phyloP scores from a whole-genome alignment of 2,888 invertebrate species.

The Girardia tigrina region DNA sequence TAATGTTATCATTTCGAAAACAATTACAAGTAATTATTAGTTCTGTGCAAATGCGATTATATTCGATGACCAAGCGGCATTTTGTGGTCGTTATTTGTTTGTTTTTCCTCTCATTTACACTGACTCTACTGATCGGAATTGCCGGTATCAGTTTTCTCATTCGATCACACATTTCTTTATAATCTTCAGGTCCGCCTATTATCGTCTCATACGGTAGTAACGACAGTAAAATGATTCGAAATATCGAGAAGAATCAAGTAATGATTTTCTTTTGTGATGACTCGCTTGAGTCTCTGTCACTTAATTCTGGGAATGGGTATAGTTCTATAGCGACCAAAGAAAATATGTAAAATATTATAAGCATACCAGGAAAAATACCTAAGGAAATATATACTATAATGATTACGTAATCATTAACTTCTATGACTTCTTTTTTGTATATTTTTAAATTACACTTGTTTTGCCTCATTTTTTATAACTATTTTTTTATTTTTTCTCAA shows the following conservation, averaged over 20 bases:
- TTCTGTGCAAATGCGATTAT: background rate
- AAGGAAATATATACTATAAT: too few relatives aligned
- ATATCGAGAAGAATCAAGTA: background rate
- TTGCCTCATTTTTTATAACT: too few relatives aligned
- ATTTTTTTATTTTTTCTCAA: too few relatives aligned
- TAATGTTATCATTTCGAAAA: background rate
- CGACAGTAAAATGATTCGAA: background rate
- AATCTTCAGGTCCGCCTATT: background rate
- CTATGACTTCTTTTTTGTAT: too few relatives aligned
- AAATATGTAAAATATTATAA: too few relatives aligned
- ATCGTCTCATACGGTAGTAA: background rate
- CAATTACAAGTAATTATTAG: background rate
- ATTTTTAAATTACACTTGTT: too few relatives aligned
- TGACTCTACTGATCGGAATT: background rate
- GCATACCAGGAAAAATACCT: too few relatives aligned
- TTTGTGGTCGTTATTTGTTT: background rate
- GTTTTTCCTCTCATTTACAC: constrained; percentile 13
- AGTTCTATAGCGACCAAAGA: too few relatives aligned
- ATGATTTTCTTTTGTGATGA: too few relatives aligned
- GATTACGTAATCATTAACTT: too few relatives aligned
- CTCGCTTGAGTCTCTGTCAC: too few relatives aligned
- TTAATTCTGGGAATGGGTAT: too few relatives aligned
- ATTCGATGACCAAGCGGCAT: background rate
- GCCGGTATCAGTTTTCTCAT: background rate
- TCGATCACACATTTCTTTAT: background rate